Conservation (phyloP, 2,888 invertebrate genomes). For the Drosophila yooni region DNA sequence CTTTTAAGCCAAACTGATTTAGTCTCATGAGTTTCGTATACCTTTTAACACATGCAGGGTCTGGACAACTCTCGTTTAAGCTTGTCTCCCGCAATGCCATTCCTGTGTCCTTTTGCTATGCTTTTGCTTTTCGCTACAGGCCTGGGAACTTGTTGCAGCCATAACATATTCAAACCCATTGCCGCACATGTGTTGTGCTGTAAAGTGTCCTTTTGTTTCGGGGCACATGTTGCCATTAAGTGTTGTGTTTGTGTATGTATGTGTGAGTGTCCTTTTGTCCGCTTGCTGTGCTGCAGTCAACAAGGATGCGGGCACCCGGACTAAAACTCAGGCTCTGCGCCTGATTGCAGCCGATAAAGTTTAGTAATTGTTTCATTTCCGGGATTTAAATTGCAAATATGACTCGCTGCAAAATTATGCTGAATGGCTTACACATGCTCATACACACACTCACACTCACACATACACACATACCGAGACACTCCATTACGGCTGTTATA, state of each 20-base stretch:
- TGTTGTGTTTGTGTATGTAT: neutral
- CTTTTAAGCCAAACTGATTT: neutral
- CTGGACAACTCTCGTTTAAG: neutral
- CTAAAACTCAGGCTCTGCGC: conserved; percentile 17
- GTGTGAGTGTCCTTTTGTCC: conserved; percentile 4
- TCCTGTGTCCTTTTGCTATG: neutral
- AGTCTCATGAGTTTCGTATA: neutral
- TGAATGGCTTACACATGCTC: conserved; percentile 44
- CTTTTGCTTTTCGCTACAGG: neutral
- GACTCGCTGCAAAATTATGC: conserved; percentile 76
- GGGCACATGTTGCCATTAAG: conserved; percentile 45
- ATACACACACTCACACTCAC: conserved; percentile 13
- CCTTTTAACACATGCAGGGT: neutral
- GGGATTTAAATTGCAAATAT: conserved; percentile 83
- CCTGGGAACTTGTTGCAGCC: conserved; percentile 48
- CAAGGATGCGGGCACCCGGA: conserved; percentile 30
- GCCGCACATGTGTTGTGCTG: conserved; percentile 45
- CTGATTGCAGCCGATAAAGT: conserved; percentile 77
- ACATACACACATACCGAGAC: conserved; percentile 4
- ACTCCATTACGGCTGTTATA: conserved; percentile 1
- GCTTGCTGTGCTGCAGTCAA: conserved; percentile 25
- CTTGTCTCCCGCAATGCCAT: neutral
- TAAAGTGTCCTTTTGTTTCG: conserved; percentile 41
- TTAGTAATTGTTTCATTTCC: conserved; percentile 83
- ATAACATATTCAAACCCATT: conserved; percentile 42